Evolutionary conservation across 2,888 invertebrate genomes (phyloP), one percentile per base, ranked within the genome.

Genomic region (Macrostomum cliftonense): DNA sequence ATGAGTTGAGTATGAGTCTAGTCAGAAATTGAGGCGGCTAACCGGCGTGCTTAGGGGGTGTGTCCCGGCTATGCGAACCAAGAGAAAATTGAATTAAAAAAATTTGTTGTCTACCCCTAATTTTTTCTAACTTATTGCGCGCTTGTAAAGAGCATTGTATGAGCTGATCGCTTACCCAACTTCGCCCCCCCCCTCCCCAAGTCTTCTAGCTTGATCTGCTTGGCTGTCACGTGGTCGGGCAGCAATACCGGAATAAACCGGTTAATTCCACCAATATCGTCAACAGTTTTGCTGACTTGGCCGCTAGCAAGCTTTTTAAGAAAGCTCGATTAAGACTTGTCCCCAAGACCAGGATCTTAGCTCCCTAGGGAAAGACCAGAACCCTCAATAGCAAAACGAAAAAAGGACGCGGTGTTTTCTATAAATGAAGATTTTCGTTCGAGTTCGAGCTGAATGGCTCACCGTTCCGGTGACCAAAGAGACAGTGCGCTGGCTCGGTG

Each of bases 391-490:
- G n/a, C 28, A 9, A 9, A 28, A 7, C 9, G 9, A 28, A 28
- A 28, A 28, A 28, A 28, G 28, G 9, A 9, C 28, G 9, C 28
- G 4, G 28, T 9, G 28, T 28, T 9, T 9, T 4, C 9, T 28
- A 28, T n/a, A n/a, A n/a, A 76, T 77, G 76, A 76, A 76, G 62
- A 63, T 77, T 21, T 76, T 75, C 1, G 74, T 73, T 13, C 60
- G 74, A 44, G 71, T 77, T 39, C 63, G 74, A 42, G 76, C 74
- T 1, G 75, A 76, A 56, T 77, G 76, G 76, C 67, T 77, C 43
- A 75, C 76, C 45, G 72, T 77, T 5, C 76, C 76, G 1, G 76
- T 76, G 59, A 65, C 69, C 47, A 63, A 61, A 42, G 74, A 67
- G 43, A 71, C 65, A 1, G 60, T 77, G 1, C 59, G 63, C n/a